These are phyloP conservation scores for Pelusios castaneus DNA, from an alignment of 2,113 vertebrate species.

Conservation along the genomic window DNA sequence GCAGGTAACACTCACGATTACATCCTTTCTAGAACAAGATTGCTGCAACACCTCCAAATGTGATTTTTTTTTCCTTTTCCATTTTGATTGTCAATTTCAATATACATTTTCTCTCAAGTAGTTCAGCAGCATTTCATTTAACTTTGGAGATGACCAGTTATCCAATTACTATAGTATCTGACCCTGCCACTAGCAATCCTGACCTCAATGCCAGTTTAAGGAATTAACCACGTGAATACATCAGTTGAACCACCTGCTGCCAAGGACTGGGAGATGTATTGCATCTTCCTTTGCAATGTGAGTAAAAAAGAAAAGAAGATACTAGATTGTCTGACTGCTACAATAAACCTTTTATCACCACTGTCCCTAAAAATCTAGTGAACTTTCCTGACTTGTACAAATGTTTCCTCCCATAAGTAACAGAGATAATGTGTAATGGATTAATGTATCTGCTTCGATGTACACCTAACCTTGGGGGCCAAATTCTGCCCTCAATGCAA, in stretches of 20 bases:
- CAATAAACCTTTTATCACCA: neutral
- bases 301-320: neutral
- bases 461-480: neutral
- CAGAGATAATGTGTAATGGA: neutral
- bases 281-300: neutral
- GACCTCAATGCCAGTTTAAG: neutral
- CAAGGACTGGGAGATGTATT: neutral
- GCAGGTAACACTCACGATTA: neutral
- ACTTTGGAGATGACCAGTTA: neutral
- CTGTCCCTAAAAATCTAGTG: neutral
- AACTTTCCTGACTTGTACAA: neutral
- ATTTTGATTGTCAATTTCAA: slow-evolving; percentile 6
- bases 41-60: neutral
- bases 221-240: neutral
- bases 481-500: slow-evolving; percentile 1
- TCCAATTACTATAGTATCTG: neutral
- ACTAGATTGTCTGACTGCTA: neutral
- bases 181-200: neutral
- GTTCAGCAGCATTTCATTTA: slow-evolving; percentile 7
- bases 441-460: neutral
- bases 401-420: neutral
- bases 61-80: neutral
- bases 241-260: neutral
- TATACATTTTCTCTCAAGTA: slow-evolving; percentile 13
- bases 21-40: neutral